Evolutionary conservation across 2,888 invertebrate species (phyloP).

Genomic region (Idaea dimidiata): DNA sequence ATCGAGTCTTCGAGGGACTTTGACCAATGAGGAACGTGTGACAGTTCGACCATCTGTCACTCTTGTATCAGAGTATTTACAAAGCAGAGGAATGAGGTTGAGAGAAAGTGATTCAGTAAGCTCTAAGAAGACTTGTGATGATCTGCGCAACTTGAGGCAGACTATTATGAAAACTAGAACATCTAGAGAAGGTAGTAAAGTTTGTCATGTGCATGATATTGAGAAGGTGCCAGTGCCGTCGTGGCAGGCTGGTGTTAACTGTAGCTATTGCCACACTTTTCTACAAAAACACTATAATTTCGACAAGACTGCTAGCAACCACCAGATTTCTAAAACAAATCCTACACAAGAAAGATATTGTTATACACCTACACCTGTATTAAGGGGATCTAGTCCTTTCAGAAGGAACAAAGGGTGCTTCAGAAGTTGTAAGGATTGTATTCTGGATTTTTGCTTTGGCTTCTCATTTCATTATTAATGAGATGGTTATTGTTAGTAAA

Average conservation of each 20-base stretch:
- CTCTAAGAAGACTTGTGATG: conserved; percentile 47
- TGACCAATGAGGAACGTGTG: conserved; percentile 36
- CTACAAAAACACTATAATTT: conserved; percentile 20
- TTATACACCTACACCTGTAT: conserved; percentile 27
- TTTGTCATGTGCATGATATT: conserved; percentile 65
- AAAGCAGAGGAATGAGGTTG: conserved; percentile 60
- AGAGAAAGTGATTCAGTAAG: conserved; percentile 44
- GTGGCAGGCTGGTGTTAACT: conserved; percentile 56
- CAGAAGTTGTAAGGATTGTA: conserved; percentile 40
- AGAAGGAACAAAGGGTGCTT: conserved; percentile 40
- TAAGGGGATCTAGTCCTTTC: conserved; percentile 44
- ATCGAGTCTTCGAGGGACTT: conserved; percentile 55
- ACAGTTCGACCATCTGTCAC: conserved; percentile 54
- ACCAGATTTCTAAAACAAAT: neutral
- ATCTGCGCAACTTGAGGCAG: conserved; percentile 60
- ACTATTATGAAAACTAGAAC: conserved; percentile 60
- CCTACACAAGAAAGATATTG: neutral
- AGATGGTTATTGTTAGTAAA: neutral
- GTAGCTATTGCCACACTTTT: conserved; percentile 37
- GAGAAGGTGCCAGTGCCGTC: conserved; percentile 62
- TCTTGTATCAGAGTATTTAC: conserved; percentile 66
- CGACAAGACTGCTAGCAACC: conserved; percentile 1
- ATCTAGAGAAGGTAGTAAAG: conserved; percentile 58
- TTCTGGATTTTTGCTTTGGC: conserved; percentile 11
- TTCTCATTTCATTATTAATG: conserved; percentile 4